These are phyloP conservation scores for Hyposoter dolosus DNA, from an alignment of 2,888 invertebrate genomes.

Conservation along the genomic window DNA sequence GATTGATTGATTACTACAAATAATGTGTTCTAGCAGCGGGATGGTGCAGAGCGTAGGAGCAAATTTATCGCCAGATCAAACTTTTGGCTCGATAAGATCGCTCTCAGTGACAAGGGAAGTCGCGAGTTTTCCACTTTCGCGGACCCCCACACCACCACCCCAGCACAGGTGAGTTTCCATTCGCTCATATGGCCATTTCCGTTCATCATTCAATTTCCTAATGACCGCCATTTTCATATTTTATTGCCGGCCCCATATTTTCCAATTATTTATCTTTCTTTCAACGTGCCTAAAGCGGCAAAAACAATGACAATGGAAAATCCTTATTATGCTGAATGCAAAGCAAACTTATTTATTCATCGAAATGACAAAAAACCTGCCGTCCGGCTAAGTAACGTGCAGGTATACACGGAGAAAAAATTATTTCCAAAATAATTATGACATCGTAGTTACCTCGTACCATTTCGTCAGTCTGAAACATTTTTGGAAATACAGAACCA, in stretches of 20 bases:
- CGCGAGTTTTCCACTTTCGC: conserved; percentile 91
- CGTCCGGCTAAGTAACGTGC: no score
- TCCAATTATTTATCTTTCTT: no score
- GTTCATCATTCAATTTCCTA: neutral
- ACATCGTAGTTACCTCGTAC: no score
- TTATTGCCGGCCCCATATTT: neutral
- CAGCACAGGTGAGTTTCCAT: conserved; percentile 81
- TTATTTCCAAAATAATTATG: no score
- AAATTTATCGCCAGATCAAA: conserved; percentile 90
- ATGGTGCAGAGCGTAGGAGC: conserved; percentile 89
- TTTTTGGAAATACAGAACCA: no score
- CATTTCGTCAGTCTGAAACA: no score
- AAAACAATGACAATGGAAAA: no score
- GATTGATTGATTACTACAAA: conserved; percentile 56
- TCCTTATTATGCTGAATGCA: no score
- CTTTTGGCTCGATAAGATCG: conserved; percentile 91
- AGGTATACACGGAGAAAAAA: no score
- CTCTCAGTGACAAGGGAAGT: conserved; percentile 90
- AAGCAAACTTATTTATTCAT: no score
- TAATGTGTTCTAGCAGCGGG: conserved; percentile 86
- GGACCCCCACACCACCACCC: conserved; percentile 91
- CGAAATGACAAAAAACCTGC: no score
- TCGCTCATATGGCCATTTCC: neutral
- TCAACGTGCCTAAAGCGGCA: no score
- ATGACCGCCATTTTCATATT: neutral